Evolutionary conservation across 2,113 vertebrate genomes (phyloP), one percentile per base, ranked within the genome.

Genomic region (Lophura nycthemera): DNA sequence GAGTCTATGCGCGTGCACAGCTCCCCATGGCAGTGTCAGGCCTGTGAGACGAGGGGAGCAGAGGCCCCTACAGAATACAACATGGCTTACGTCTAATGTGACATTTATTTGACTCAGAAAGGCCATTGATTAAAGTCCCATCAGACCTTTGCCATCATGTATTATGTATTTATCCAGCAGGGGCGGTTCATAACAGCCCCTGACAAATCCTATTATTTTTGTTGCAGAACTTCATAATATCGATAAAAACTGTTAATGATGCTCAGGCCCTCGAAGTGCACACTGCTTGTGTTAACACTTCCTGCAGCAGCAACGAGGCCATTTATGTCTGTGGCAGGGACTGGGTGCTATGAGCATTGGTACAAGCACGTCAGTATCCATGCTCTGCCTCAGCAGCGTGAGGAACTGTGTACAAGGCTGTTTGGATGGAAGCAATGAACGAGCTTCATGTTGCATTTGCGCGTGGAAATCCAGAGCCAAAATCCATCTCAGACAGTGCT

Each of bases 21-120:
- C 91, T 97, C 90, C 94, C 83, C 0, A 38, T 95, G 86, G 90
- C 89, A 1, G 59, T 90, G 78, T 90, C 90, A 88, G 91, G 83
- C 88, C 94, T 32, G 34, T 25, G 30, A 92, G 95, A 94, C 25
- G 67, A 94, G 83, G 66, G 71, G 77, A 97, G 54, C 90, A 92
- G 88, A 95, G 88, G 89, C 57, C n/a, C 91, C 80, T 75, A 78
- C 86, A 93, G 95, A 93, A 96, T 80, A 71, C 67, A 86, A 11
- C 88, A 52, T 88, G 91, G 93, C 95, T 96, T 87, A 96, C 66
- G 77, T 94, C 86, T 91, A 92, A 93, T 56, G 72, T 97, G 97
- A 96, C 96, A 96, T 97, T 97, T 96, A 96, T 97, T 96, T 96
- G 96, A 97, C 95, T 96, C 54, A 75, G 83, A 95, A 96, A 96